Conservation (phyloP, 2,888 invertebrate species). For the Lycocerus yunnanus region DNA sequence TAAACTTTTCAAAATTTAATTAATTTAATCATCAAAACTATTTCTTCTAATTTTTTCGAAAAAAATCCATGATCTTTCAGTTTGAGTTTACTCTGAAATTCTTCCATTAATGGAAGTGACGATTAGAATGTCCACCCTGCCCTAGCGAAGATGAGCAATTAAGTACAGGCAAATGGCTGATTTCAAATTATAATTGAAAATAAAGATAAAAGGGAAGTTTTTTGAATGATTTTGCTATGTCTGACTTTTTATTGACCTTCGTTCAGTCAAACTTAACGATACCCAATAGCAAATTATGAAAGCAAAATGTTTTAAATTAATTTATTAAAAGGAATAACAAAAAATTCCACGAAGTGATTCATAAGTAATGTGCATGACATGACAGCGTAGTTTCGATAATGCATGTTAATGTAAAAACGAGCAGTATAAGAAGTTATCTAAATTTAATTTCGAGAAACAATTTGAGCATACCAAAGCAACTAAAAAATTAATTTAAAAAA, state of each 20-base stretch:
- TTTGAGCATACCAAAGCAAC: conserved; percentile 2
- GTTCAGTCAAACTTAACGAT: background rate
- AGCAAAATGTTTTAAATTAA: background rate
- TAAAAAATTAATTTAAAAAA: conserved; percentile 1
- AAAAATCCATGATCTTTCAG: too few species aligned
- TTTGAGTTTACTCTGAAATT: too few species aligned
- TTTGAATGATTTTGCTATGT: background rate
- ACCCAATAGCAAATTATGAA: background rate
- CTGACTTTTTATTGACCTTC: background rate
- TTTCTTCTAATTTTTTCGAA: too few species aligned
- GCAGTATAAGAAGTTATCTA: background rate
- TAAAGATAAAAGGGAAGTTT: too few species aligned
- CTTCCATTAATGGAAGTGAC: too few species aligned
- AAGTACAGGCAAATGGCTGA: too few species aligned
- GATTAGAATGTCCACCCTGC: too few species aligned
- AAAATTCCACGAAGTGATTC: background rate
- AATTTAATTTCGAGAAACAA: conserved; percentile 3
- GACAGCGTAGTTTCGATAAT: conserved; percentile 4
- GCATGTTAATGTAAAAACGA: conserved; percentile 2
- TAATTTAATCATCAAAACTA: too few species aligned
- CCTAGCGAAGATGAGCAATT: too few species aligned
- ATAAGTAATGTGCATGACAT: conserved; percentile 2
- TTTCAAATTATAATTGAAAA: too few species aligned
- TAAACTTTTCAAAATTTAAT: too few species aligned
- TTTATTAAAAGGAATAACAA: background rate